phyloP scores from a whole-genome alignment of 1,140 invertebrate species.

The Orchestia grillus region DNA sequence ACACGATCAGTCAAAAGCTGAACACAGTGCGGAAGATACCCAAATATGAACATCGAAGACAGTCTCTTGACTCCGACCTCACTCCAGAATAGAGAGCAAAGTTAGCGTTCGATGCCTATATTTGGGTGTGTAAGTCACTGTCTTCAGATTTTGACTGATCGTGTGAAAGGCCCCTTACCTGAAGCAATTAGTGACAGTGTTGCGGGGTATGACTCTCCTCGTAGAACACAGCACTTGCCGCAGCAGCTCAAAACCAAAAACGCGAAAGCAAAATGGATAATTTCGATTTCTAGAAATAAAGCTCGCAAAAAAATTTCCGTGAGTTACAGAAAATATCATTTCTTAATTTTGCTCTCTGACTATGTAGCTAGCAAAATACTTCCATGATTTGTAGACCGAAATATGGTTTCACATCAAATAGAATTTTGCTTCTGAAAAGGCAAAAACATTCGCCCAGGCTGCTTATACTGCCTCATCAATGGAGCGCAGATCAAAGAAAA shows the following conservation, averaged over 20 bases:
- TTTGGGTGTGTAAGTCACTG: too few species aligned
- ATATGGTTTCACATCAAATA: background rate
- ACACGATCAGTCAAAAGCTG: too few species aligned
- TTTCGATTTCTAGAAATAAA: too few species aligned
- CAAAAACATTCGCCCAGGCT: background rate
- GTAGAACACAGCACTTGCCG: background rate
- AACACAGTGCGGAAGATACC: too few species aligned
- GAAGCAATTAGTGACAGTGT: background rate
- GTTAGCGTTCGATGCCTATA: too few species aligned
- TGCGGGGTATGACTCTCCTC: background rate
- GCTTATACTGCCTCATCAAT: background rate
- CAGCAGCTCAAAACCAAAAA: background rate
- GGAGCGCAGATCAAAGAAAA: conserved; percentile 8
- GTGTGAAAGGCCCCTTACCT: background rate
- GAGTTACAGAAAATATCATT: background rate
- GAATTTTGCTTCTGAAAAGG: background rate
- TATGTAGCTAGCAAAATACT: background rate
- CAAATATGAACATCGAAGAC: too few species aligned
- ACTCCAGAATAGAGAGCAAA: too few species aligned
- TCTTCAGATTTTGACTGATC: too few species aligned
- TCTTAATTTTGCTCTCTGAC: background rate
- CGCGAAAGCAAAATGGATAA: too few species aligned
- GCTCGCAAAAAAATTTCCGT: too few species aligned
- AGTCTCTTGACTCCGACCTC: too few species aligned
- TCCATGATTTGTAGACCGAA: background rate